Evolutionary conservation across 2,797 vertebrate genomes (phyloP).

Genomic region (Stomatorhinus walkeri): DNA sequence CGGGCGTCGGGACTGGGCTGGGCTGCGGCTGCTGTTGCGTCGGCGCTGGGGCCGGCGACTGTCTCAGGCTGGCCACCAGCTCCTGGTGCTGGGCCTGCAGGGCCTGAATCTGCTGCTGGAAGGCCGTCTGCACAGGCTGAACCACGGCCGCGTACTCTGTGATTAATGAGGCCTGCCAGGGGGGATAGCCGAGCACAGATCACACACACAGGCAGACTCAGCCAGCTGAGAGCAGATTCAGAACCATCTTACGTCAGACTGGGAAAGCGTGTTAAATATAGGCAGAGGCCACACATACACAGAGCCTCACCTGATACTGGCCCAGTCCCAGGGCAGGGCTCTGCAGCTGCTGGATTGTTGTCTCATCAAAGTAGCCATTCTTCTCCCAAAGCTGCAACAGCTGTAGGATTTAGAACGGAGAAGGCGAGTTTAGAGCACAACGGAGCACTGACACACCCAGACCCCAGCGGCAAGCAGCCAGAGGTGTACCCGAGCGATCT

Average conservation of each 20-base stretch:
- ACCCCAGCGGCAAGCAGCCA: not conserved
- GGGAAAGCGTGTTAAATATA: not conserved
- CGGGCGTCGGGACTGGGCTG: slow-evolving; percentile 37
- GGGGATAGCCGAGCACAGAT: not conserved
- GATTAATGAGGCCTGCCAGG: slow-evolving; percentile 78
- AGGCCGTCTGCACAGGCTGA: slow-evolving; percentile 86
- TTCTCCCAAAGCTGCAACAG: slow-evolving; percentile 96
- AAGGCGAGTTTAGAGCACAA: not conserved
- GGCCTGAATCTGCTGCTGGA: slow-evolving; percentile 92
- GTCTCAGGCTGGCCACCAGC: slow-evolving; percentile 78
- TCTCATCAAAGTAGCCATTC: slow-evolving; percentile 92
- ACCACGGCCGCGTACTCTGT: slow-evolving; percentile 80
- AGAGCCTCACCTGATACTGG: slow-evolving; percentile 80
- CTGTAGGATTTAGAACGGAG: slow-evolving; percentile 46
- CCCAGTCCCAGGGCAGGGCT: slow-evolving; percentile 90
- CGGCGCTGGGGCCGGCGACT: slow-evolving; percentile 59
- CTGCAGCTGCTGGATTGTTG: slow-evolving; percentile 92
- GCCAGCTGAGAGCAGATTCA: not conserved
- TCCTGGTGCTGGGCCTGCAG: slow-evolving; percentile 90
- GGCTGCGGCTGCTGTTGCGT: slow-evolving; percentile 39
- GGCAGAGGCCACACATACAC: not conserved
- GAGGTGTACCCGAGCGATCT: slow-evolving; percentile 79
- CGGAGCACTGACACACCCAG: not conserved
- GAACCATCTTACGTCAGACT: not conserved
- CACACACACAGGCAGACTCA: not conserved